A percentile compares a stretch with the other conserved stretches of the same genome.
Conservation (phyloP, 2,888 invertebrate species). For the Mimas tiliae region DNA sequence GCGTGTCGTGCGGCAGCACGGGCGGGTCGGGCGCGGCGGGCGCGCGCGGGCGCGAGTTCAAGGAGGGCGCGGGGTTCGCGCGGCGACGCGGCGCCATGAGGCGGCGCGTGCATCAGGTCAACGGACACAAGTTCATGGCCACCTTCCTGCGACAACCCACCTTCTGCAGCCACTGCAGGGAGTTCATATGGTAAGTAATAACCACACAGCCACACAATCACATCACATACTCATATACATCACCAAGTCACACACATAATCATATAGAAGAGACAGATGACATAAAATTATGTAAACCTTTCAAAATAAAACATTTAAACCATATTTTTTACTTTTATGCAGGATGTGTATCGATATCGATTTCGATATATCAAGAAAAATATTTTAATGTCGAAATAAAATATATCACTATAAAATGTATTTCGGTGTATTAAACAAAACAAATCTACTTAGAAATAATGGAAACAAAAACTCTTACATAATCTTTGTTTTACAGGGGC, state of each 20-base stretch:
- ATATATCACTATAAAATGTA: too few species aligned
- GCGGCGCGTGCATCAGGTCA: constrained; percentile 98
- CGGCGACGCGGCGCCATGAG: constrained; percentile 99
- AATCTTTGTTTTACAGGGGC: constrained; percentile 90
- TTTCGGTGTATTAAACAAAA: too few species aligned
- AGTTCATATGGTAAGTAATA: constrained; percentile 97
- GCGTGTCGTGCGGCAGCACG: constrained; percentile 44
- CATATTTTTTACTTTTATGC: too few species aligned
- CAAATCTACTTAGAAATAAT: too few species aligned
- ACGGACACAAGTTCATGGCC: constrained; percentile 99
- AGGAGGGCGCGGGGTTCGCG: constrained; percentile 97
- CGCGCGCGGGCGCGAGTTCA: constrained; percentile 91
- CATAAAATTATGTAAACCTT: too few species aligned
- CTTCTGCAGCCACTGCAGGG: constrained; percentile 99
- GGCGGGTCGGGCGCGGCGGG: constrained; percentile 41
- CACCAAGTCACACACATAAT: not conserved
- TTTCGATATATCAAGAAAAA: too few species aligned
- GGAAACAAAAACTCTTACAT: not conserved
- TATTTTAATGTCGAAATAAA: too few species aligned
- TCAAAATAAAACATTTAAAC: too few species aligned
- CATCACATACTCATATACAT: not conserved
- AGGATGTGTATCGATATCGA: too few species aligned
- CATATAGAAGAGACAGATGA: too few species aligned
- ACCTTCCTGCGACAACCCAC: constrained; percentile 99
- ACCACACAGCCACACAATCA: constrained; percentile 13